Evolutionary conservation across 2,113 vertebrate species (phyloP).

Genomic region (Platysternon megacephalum): DNA sequence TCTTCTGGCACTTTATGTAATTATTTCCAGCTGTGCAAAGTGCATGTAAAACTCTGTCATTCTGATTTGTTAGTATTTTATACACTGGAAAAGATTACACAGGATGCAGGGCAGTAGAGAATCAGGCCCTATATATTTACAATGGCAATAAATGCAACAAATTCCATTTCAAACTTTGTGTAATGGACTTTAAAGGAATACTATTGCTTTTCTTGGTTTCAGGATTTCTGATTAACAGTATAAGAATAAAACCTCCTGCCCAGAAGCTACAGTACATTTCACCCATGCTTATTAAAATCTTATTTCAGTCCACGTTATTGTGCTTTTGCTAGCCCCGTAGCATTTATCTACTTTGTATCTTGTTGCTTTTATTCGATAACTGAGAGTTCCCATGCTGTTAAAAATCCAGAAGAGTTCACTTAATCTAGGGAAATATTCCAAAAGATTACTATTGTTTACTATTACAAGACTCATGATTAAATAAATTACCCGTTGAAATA

Average conservation of each 20-base stretch:
- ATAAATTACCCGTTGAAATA: neutral
- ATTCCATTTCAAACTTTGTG: neutral
- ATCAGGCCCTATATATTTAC: neutral
- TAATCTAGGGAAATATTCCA: neutral
- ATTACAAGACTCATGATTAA: neutral
- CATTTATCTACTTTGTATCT: neutral
- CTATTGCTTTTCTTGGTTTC: neutral
- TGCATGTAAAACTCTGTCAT: neutral
- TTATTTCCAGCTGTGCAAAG: neutral
- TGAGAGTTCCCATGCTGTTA: neutral
- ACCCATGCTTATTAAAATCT: neutral
- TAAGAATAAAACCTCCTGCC: neutral
- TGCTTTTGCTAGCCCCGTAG: neutral
- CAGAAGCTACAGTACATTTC: neutral
- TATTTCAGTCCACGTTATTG: neutral
- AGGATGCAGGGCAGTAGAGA: neutral
- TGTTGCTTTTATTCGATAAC: neutral
- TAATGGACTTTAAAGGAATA: accelerated
- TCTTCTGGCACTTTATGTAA: neutral
- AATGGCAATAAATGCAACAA: neutral
- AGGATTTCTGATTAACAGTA: neutral
- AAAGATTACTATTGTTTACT: neutral
- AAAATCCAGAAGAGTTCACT: neutral
- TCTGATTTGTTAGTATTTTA: neutral
- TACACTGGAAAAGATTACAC: neutral